phyloP scores from a whole-genome alignment of 2,113 vertebrate species.

The Lates calcarifer region DNA sequence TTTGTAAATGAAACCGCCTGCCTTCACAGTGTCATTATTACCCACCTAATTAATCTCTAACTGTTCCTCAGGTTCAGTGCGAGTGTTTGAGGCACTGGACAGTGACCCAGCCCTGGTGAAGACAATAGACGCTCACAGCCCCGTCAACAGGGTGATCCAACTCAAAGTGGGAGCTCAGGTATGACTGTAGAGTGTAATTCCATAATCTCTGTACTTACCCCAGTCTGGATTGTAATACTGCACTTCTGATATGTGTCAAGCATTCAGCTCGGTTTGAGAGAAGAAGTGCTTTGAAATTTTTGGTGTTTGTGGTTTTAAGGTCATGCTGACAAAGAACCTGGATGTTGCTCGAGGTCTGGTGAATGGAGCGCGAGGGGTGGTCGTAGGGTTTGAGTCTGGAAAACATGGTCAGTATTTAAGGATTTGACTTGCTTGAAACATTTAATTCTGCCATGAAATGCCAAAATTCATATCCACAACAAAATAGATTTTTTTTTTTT shows the following conservation, averaged over 20 bases:
- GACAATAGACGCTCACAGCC: conserved; percentile 91
- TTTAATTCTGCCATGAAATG: no score
- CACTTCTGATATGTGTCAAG: background rate
- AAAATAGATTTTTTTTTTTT: no score
- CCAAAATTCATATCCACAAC: no score
- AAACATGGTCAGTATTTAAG: conserved; percentile 82
- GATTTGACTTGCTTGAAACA: background rate
- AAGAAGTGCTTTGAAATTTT: background rate
- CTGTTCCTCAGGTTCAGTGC: conserved; percentile 83
- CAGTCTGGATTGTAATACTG: no score
- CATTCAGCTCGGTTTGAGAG: background rate
- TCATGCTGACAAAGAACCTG: conserved; percentile 97
- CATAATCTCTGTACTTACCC: background rate
- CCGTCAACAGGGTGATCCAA: conserved; percentile 88
- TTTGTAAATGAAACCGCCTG: background rate
- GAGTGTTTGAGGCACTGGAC: conserved; percentile 90
- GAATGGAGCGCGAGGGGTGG: conserved; percentile 94
- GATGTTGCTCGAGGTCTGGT: conserved; percentile 93
- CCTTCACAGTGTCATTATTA: background rate
- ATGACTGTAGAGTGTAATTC: background rate
- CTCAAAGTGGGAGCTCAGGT: conserved; percentile 96
- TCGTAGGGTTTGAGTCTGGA: conserved; percentile 89
- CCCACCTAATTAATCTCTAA: background rate
- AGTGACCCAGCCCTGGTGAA: conserved; percentile 89
- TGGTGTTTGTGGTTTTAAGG: conserved; percentile 78